These are phyloP conservation scores for Bedellia somnulentella DNA, from an alignment of 2,888 invertebrate genomes.

Conservation along the genomic window DNA sequence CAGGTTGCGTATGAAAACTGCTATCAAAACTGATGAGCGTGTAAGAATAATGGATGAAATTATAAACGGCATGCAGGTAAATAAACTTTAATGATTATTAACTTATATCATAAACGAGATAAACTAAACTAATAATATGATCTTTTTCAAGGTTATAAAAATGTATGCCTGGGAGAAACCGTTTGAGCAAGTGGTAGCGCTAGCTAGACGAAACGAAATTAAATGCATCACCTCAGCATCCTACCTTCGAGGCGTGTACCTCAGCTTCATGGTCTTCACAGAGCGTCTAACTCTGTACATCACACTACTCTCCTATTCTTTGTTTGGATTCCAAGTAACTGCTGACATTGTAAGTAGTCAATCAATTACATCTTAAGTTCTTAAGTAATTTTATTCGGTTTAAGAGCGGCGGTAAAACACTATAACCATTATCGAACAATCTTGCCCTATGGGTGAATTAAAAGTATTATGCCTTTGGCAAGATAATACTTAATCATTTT, in stretches of 20 bases:
- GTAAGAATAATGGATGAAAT: constrained; percentile 95
- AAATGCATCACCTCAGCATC: constrained; percentile 64
- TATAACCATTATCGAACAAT: too few species aligned
- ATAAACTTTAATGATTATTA: not conserved
- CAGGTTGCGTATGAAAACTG: constrained; percentile 74
- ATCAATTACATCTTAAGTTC: too few species aligned
- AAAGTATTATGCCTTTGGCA: too few species aligned
- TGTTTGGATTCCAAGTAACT: constrained; percentile 64
- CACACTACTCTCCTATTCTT: constrained; percentile 75
- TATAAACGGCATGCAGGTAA: constrained; percentile 87
- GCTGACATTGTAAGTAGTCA: constrained; percentile 53
- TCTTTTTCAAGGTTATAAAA: constrained; percentile 76
- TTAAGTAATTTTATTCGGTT: too few species aligned
- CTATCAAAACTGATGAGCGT: constrained; percentile 83
- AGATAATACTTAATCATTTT: too few species aligned
- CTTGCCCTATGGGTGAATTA: too few species aligned
- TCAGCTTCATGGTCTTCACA: constrained; percentile 78
- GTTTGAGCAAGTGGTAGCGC: constrained; percentile 79
- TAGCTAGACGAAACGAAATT: constrained; percentile 71
- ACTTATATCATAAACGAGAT: not conserved
- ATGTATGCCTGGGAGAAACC: constrained; percentile 97
- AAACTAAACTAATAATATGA: not conserved
- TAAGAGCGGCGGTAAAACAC: too few species aligned
- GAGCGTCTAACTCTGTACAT: constrained; percentile 82
- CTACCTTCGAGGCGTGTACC: constrained; percentile 67